Conservation (phyloP, 2,888 invertebrate species). For the Drosophila prolongata region DNA sequence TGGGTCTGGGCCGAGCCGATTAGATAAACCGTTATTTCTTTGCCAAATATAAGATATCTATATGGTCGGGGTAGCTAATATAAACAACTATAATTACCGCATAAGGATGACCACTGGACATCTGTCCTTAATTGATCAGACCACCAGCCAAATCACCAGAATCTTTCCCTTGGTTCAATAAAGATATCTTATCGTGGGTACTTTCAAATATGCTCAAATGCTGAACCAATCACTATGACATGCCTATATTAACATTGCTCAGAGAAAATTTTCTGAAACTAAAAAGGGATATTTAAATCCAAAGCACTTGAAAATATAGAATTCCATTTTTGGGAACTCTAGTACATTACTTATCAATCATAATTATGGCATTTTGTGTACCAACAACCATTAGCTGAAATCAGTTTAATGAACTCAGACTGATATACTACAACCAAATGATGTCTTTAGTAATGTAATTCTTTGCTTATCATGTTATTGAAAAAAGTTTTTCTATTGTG, state of each 20-base stretch:
- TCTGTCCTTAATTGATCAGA: neutral
- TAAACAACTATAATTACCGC: conserved; percentile 11
- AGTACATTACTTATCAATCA: neutral
- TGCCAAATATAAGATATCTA: conserved; percentile 27
- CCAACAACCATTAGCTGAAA: conserved; percentile 6
- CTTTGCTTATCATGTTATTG: conserved; percentile 14
- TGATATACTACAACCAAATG: neutral
- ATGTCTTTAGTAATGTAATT: conserved; percentile 14
- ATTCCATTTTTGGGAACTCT: neutral
- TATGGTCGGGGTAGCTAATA: conserved; percentile 9
- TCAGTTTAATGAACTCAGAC: conserved; percentile 30
- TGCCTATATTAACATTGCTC: too few species aligned
- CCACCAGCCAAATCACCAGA: neutral
- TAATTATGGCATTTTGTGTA: neutral
- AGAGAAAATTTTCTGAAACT: neutral
- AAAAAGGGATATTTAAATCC: neutral
- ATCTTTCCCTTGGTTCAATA: neutral
- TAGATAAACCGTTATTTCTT: conserved; percentile 51
- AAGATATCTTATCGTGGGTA: conserved; percentile 4
- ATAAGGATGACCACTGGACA: conserved; percentile 36
- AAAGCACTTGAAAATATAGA: neutral
- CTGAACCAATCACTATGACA: neutral
- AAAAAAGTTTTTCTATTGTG: conserved; percentile 15
- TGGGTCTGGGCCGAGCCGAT: conserved; percentile 43
- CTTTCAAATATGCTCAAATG: neutral